These are phyloP conservation scores for Fabriciana adippe DNA, from an alignment of 2,888 invertebrate species.

Conservation along the genomic window DNA sequence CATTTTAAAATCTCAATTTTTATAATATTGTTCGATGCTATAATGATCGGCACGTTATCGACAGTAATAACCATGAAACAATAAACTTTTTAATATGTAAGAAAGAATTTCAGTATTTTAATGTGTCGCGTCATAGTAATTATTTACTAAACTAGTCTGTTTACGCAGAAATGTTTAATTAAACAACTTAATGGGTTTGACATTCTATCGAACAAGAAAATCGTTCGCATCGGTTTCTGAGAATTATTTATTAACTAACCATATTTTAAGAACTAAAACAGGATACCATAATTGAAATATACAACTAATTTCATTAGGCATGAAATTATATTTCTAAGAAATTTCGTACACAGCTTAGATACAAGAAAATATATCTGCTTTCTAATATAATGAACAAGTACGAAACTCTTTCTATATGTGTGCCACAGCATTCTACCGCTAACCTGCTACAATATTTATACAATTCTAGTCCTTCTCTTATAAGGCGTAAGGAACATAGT, in stretches of 20 bases:
- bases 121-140: too few species aligned
- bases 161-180: slow-evolving; percentile 10
- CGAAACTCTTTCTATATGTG: neutral
- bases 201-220: slow-evolving; percentile 23
- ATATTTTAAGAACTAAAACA: slow-evolving; percentile 20
- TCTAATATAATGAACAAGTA: neutral
- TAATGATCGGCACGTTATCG: too few species aligned
- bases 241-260: slow-evolving; percentile 21
- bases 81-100: too few species aligned
- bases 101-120: too few species aligned
- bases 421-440: slow-evolving; percentile 1
- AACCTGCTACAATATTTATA: neutral
- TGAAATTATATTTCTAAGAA: slow-evolving; percentile 4
- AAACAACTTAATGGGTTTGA: slow-evolving; percentile 18
- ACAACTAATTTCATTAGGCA: slow-evolving; percentile 11
- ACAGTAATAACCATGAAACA: too few species aligned
- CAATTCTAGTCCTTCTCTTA: neutral
- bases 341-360: neutral
- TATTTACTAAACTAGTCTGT: neutral
- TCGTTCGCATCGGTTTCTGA: slow-evolving; percentile 5
- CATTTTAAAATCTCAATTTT: too few species aligned
- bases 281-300: slow-evolving; percentile 19
- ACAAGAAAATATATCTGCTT: neutral
- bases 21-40: too few species aligned
- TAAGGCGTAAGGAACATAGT: neutral